Percentiles rank a stretch among this genome's conserved stretches.
Evolutionary conservation across 2,113 vertebrate genomes (phyloP).

Genomic region (Oryzias woworae): DNA sequence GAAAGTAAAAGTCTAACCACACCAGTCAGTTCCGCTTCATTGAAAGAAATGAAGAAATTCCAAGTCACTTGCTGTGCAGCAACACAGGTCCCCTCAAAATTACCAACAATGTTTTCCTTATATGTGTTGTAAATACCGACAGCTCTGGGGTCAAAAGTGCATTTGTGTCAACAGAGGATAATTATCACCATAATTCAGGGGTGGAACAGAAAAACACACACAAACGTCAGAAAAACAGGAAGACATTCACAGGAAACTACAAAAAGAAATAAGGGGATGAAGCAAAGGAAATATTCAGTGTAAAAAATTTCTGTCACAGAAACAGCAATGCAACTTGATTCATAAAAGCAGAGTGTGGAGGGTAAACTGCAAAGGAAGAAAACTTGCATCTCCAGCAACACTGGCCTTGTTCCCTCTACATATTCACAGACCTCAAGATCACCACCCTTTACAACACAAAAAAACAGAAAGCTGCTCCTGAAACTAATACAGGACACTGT

Average conservation of each 20-base stretch:
- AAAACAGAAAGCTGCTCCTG: too few relatives aligned
- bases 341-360: constrained; percentile 27
- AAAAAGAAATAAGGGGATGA: background rate
- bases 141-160: background rate
- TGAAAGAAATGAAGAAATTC: background rate
- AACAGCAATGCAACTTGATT: constrained; percentile 34
- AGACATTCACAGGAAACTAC: background rate
- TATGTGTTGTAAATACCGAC: too few relatives aligned
- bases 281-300: constrained; percentile 8
- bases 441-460: too few relatives aligned
- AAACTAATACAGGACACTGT: too few relatives aligned
- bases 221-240: background rate
- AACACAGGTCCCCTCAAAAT: too few relatives aligned
- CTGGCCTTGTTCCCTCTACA: too few relatives aligned
- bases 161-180: background rate
- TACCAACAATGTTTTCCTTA: too few relatives aligned
- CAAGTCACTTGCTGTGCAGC: background rate
- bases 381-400: background rate
- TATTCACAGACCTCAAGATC: too few relatives aligned
- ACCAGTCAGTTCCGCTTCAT: fast-evolving
- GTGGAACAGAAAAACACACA: background rate
- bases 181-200: background rate
- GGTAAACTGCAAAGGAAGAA: constrained; percentile 7
- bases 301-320: background rate
- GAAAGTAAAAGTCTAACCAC: background rate